Percentiles rank a stretch among this genome's conserved stretches.
Evolutionary conservation across 2,888 invertebrate species (phyloP).

Genomic region (Liposcelis brunnea): DNA sequence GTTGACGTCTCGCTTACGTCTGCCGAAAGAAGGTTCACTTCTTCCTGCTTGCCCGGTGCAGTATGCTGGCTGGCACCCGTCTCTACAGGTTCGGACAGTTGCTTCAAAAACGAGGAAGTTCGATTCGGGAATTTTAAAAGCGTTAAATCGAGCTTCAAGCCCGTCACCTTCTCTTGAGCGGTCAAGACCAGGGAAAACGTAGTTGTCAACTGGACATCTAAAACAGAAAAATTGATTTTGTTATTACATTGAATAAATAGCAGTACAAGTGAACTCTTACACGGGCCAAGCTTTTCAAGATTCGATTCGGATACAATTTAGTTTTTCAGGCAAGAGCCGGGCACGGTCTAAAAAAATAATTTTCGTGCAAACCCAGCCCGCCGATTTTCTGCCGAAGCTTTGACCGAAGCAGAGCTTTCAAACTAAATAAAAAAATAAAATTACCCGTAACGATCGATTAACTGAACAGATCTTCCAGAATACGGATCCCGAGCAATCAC

Average conservation of each 20-base stretch:
- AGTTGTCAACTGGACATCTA: constrained; percentile 81
- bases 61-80: constrained; percentile 80
- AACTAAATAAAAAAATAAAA: too few relatives aligned
- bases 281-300: too few relatives aligned
- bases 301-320: too few relatives aligned
- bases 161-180: constrained; percentile 72
- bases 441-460: constrained; percentile 79
- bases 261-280: too few relatives aligned
- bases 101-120: constrained; percentile 88
- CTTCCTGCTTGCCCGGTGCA: constrained; percentile 65
- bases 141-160: constrained; percentile 79
- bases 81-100: constrained; percentile 72
- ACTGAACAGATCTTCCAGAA: constrained; percentile 72
- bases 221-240: constrained; percentile 16
- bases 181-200: constrained; percentile 80
- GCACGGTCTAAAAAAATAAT: too few relatives aligned
- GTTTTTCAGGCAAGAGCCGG: too few relatives aligned
- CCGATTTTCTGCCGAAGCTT: too few relatives aligned
- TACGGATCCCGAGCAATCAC: constrained; percentile 86
- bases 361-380: too few relatives aligned
- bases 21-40: constrained; percentile 66
- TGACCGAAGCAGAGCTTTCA: too few relatives aligned
- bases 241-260: too few relatives aligned
- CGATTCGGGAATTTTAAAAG: constrained; percentile 86
- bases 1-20: constrained; percentile 37